phyloP scores from a whole-genome alignment of 2,888 invertebrate species.

The Sepioteuthis lessoniana region DNA sequence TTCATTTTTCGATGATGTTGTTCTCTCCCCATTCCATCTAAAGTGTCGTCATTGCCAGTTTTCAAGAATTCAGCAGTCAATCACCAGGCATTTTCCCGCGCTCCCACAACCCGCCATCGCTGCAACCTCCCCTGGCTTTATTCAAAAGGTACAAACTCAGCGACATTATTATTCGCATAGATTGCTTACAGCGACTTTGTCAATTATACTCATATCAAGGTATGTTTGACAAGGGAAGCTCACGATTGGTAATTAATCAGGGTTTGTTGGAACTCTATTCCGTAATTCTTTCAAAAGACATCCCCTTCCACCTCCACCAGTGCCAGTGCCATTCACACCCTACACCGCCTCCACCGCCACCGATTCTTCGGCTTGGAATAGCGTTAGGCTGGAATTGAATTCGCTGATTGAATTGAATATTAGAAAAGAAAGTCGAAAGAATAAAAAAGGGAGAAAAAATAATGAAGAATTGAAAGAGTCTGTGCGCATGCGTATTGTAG shows the following conservation, averaged over 20 bases:
- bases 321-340: not conserved
- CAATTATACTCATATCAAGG: not conserved
- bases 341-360: not conserved
- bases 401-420: not conserved
- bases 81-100: not conserved
- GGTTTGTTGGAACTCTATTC: not conserved
- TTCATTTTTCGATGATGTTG: no score
- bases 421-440: not conserved
- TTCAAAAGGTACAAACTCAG: not conserved
- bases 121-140: not conserved
- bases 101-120: not conserved
- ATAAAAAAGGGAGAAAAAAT: not conserved
- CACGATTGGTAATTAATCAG: conserved; percentile 7
- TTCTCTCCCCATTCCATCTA: not conserved
- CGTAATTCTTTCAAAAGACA: not conserved
- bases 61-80: not conserved
- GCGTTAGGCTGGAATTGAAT: not conserved
- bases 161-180: not conserved
- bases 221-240: not conserved
- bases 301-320: not conserved
- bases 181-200: not conserved
- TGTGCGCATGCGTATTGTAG: not conserved
- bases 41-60: not conserved
- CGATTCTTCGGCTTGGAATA: conserved; percentile 1
- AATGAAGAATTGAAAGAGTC: not conserved